Evolutionary conservation across 2,113 vertebrate genomes (phyloP).

Genomic region (Menura novaehollandiae): DNA sequence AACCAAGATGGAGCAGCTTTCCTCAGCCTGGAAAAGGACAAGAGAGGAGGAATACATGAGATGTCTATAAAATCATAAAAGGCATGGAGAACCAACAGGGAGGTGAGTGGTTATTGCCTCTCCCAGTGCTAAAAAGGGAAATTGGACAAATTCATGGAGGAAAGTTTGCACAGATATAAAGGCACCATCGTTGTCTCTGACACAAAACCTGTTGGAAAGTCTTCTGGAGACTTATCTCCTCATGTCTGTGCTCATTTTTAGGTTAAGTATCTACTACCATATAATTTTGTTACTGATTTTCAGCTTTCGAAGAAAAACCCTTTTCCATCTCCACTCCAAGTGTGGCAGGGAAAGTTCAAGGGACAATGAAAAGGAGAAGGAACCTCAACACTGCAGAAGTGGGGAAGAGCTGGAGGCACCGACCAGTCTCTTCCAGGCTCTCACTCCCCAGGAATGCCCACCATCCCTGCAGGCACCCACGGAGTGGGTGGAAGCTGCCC

Average conservation of each 20-base stretch:
- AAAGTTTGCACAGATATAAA: neutral
- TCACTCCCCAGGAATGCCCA: neutral
- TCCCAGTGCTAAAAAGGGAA: neutral
- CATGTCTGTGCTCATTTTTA: neutral
- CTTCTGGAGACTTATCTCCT: neutral
- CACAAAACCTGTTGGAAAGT: neutral
- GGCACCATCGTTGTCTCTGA: neutral
- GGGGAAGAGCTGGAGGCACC: neutral
- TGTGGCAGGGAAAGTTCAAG: neutral
- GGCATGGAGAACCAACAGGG: neutral
- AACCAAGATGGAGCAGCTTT: neutral
- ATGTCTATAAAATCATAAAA: neutral
- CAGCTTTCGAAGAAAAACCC: neutral
- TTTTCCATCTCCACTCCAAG: neutral
- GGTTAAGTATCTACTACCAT: neutral
- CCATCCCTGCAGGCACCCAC: neutral
- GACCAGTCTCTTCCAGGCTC: neutral
- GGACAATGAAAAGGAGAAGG: neutral
- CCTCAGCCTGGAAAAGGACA: neutral
- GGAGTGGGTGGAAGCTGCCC: neutral
- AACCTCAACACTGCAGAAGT: neutral
- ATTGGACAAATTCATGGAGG: neutral
- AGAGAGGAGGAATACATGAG: neutral
- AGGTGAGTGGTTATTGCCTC: neutral
- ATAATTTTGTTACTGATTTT: neutral